phyloP scores from a whole-genome alignment of 2,888 invertebrate species.

The Drosophila niveifrons region DNA sequence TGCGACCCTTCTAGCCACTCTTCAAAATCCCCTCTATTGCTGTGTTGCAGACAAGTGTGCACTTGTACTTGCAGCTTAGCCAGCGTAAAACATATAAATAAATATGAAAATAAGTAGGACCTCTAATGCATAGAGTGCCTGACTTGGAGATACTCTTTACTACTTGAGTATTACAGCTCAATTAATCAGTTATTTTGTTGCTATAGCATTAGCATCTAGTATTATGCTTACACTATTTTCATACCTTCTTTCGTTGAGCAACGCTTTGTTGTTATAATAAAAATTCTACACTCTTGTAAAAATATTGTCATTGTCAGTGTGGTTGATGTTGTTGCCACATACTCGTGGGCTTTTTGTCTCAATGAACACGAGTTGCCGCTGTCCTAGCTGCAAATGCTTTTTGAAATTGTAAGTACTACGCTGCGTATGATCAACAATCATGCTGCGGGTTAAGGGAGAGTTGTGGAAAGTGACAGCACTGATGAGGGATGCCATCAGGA shows the following conservation, averaged over 20 bases:
- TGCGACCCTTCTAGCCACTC: not conserved
- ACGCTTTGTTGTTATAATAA: slow-evolving; percentile 41
- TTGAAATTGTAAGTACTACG: slow-evolving; percentile 78
- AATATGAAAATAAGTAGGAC: slow-evolving; percentile 64
- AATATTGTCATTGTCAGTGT: slow-evolving; percentile 49
- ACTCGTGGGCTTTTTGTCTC: slow-evolving; percentile 37
- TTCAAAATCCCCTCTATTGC: slow-evolving; percentile 20
- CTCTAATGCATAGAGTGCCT: not conserved
- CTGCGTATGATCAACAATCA: slow-evolving; percentile 77
- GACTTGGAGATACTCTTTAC: slow-evolving; percentile 4
- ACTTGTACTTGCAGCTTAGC: slow-evolving; percentile 76
- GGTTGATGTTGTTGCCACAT: slow-evolving; percentile 28
- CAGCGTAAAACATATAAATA: slow-evolving; percentile 80
- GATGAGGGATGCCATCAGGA: slow-evolving; percentile 1
- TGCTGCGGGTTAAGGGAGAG: slow-evolving; percentile 26
- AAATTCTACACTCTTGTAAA: slow-evolving; percentile 56
- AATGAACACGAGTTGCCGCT: slow-evolving; percentile 42
- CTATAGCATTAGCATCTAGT: no score
- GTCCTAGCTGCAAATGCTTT: slow-evolving; percentile 66
- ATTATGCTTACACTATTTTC: no score
- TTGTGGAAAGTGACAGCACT: not conserved
- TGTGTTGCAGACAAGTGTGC: slow-evolving; percentile 70
- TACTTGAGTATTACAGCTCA: no score
- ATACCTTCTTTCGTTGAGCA: not conserved
- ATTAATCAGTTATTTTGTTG: not conserved